Conservation (phyloP, 2,113 vertebrate genomes). For the Clinocottus analis region DNA sequence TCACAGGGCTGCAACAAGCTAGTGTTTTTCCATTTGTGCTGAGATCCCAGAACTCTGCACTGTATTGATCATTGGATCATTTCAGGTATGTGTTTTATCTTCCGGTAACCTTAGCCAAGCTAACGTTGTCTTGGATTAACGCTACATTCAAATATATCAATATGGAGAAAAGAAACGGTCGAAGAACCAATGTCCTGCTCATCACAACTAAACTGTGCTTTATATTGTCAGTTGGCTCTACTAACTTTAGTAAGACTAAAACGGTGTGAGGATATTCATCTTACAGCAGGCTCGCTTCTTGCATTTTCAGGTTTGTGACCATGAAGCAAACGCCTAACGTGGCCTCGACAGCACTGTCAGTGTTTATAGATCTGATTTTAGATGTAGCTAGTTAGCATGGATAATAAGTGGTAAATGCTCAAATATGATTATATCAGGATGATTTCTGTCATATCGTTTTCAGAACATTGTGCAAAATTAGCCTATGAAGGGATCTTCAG, state of each 20-base stretch:
- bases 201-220: background rate
- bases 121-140: background rate
- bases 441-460: background rate
- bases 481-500: background rate
- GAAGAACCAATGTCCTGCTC: background rate
- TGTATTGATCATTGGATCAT: background rate
- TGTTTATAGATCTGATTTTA: background rate
- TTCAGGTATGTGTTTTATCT: background rate
- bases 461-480: background rate
- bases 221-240: background rate
- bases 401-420: background rate
- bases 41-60: background rate
- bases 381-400: background rate
- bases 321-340: background rate
- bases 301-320: background rate
- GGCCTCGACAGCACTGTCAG: background rate
- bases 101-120: too few relatives aligned
- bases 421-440: background rate
- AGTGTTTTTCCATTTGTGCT: slow-evolving; percentile 48
- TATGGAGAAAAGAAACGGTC: slow-evolving; percentile 9
- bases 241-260: background rate
- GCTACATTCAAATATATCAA: background rate
- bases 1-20: slow-evolving; percentile 23
- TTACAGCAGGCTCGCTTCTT: background rate
- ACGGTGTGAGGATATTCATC: background rate